Base-by-base conservation (phyloP, 2,113 vertebrate genomes). In the Nothocercus julius region DNA sequence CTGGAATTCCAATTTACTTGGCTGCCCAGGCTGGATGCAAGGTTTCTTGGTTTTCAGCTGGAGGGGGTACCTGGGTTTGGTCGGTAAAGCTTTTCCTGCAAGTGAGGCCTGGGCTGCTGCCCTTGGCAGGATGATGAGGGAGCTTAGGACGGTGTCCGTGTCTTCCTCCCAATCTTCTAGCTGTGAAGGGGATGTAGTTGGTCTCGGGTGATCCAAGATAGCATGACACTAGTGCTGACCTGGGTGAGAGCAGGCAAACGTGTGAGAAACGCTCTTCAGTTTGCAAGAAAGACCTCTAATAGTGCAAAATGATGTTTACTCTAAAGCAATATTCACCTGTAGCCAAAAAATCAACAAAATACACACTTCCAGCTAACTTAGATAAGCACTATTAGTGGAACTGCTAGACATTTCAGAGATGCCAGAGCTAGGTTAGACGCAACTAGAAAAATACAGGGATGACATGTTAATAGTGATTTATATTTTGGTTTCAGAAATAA, bases 161-260 rank as follows among this genome's bases (percentile, higher is more conserved):
- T 20, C 15, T 44, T 79, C 10, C 6, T 47, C 36, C 17, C 72
- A 34, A 11, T 34, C 9, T 32, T 38, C 24, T 11, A 38, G 1
- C n/a, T 4, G 0, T 0, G 8, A 64, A 69, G 75, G 30, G 12
- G 7, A 40, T 16, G 4, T 89, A 59, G 27, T 7, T 53, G 30
- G 16, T 64, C 16, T 49, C 56, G 61, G 90, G 47, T 47, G 32
- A 30, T 49, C 25, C 53, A 30, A 19, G 42, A 27, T 11, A 22
- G 18, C 4, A 5, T 8, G 13, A 34, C 32, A 6, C 44, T 25
- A 1, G 0, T 0, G 62, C n/a, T 51, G 49, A 19, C 4, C 16
- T 24, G 36, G 19, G 53, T 38, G 36, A 51, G 61, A 42, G 54
- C 32, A 44, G 61, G 51, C 5, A 28, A 1, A 1, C 0, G 8